Evolutionary conservation across 2,113 vertebrate genomes (phyloP).

Genomic region (Pandion haliaetus): DNA sequence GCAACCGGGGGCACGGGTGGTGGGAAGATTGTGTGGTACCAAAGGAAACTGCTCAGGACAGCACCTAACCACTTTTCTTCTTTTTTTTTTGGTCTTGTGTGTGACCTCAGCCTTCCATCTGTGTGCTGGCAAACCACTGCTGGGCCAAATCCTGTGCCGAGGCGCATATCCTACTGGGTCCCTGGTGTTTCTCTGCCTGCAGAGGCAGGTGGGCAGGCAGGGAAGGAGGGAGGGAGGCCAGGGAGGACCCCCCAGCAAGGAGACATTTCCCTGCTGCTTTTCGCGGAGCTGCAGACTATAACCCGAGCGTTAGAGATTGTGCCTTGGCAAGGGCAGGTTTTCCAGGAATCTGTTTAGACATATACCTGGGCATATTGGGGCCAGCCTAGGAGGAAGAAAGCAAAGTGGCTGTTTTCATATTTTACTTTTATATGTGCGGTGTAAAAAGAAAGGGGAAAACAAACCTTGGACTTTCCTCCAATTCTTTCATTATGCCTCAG

Average conservation of each 20-base stretch:
- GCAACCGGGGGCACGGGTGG: neutral
- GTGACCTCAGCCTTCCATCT: neutral
- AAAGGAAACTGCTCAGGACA: neutral
- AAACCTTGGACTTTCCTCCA: neutral
- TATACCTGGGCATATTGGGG: neutral
- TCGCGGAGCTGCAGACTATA: neutral
- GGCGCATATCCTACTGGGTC: fast-evolving
- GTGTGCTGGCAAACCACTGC: neutral
- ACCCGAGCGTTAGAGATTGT: fast-evolving
- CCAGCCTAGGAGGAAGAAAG: constrained; percentile 11
- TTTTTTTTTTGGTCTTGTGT: neutral
- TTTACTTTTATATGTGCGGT: neutral
- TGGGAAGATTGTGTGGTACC: neutral
- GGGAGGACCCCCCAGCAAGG: neutral
- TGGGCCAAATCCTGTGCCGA: neutral
- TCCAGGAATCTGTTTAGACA: constrained; percentile 27
- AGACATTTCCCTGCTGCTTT: neutral
- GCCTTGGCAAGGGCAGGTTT: neutral
- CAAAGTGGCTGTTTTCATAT: neutral
- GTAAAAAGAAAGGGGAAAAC: neutral
- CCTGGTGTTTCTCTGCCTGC: neutral
- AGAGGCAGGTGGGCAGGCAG: too few relatives aligned
- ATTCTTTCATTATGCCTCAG: neutral
- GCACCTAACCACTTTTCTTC: neutral
- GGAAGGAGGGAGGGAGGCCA: neutral